Base-by-base conservation (phyloP, 2,113 vertebrate genomes). In the Callorhinus ursinus region DNA sequence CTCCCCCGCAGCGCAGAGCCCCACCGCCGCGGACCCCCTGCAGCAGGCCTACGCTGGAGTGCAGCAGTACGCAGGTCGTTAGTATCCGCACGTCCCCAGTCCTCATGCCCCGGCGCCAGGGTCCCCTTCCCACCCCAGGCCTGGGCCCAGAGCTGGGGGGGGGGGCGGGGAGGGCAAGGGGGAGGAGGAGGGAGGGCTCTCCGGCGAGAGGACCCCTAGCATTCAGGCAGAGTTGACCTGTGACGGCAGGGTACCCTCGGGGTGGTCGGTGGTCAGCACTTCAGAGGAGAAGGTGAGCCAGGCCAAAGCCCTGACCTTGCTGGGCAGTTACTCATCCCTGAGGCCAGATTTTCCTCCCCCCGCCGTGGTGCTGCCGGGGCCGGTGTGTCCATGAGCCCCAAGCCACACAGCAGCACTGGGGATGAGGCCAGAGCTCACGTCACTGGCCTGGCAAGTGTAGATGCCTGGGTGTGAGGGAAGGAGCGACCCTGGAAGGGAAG, bases 21-120 rank as follows among this genome's bases (percentile, higher is more conserved):
- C 99, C 98, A 99, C 99, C 97, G 99, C 99, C 98, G 99, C 99
- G 93, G 99, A 99, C 98, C 99, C 99, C 96, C 99, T 99, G 98
- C 99, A 99, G 98, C 99, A 99, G 99, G 99, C 99, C 98, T 99
- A 99, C 98, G 99, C 99, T 18, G 99, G 99, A 99, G 99, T 99
- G 99, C 99, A 99, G 99, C 99, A 99, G 99, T 99, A 99, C 95
- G 99, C 99, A 99, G 99, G 99, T 99, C 99, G 99, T 99, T 99
- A 99, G 99, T 99, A 99, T 99, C 99, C 98, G 96, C 98, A 97
- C 98, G 98, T 98, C 98, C 98, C 98, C 55, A 4, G 14, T 21
- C 3, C 55, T 49, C 33, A 69, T 42, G 2, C 49, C 76, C 2
- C 2, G 57, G 55, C 79, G 28, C 77, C 22, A 22, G 26, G 9